Evolutionary conservation across 1,140 invertebrate species (phyloP), one percentile per base, ranked within the genome.

Genomic region (Drepana arcuata): DNA sequence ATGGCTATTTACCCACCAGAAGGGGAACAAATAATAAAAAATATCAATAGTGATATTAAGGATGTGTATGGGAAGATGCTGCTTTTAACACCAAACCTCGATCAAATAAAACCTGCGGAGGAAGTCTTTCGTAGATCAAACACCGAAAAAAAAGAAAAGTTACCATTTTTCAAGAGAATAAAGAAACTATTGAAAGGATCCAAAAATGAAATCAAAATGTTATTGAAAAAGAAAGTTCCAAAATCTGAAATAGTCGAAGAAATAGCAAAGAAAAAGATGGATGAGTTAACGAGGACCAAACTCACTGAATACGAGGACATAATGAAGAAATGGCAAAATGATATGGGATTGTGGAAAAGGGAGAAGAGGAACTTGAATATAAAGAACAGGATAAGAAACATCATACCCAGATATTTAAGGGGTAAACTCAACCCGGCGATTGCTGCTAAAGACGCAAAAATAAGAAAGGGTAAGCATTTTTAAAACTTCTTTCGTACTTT

Each of bases 321-420:
- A 0, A 58, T 71, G 59, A 51, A 41, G 7, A 58, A 45, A 29
- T 71, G 71, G 67, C 63, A 71, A 25, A 47, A 53, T 1, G 60
- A 58, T 27, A 52, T 67, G 16, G 60, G 62, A 11, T 16, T 54
- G n/a, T 16, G 24, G 1, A 14, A 29, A 1, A 54, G 64, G 41
- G 40, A 27, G 0, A 78, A 57, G 49, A 50, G 72, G 13, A 56
- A 49, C 25, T 12, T 41, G 32, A 13, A 32, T 34, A n/a, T 34
- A 26, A 45, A 2, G 41, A 49, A 26, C 48, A 26, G 52, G 26
- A 48, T 73, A 1, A 78, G 69, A 37, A 61, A 60, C 37, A 69
- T 78, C 1, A 48, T 74, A 23, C 68, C 70, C 2, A 29, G 39
- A 16, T 68, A 64, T 41, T 36, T 68, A 26, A 49, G 48, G 42